Percentiles rank a stretch among this genome's conserved stretches.
These are phyloP conservation scores for Promerops cafer DNA, from an alignment of 2,113 vertebrate species.

Conservation along the genomic window DNA sequence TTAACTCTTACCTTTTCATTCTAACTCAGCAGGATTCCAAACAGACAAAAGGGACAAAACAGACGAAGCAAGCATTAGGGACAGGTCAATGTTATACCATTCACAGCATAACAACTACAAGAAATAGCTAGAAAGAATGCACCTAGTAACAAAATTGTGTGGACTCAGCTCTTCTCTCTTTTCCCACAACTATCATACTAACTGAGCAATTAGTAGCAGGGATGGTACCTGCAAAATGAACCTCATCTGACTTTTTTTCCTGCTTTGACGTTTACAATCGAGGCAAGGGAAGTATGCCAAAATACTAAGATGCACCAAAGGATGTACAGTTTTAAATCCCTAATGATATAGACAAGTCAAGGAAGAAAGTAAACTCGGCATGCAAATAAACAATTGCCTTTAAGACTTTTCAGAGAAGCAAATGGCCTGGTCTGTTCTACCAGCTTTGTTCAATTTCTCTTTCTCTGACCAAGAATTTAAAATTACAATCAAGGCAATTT, in stretches of 20 bases:
- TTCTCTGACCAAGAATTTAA: not conserved
- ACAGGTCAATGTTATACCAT: conserved; percentile 64
- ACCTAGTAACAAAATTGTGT: not conserved
- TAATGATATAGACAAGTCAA: not conserved
- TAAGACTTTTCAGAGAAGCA: not conserved
- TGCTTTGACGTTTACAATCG: not conserved
- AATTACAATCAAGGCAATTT: not conserved
- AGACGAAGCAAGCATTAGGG: conserved; percentile 97
- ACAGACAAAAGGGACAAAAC: conserved; percentile 96
- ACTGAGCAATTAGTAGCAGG: not conserved
- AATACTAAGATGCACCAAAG: not conserved
- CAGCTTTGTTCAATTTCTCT: not conserved
- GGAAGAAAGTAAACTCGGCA: not conserved
- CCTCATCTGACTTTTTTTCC: not conserved
- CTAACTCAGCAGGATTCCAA: conserved; percentile 99
- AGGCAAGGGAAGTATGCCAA: not conserved
- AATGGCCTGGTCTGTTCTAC: not conserved
- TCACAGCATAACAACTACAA: conserved; percentile 1
- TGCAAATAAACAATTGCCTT: not conserved
- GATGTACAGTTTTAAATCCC: not conserved
- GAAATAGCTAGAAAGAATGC: not conserved
- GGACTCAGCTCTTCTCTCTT: not conserved
- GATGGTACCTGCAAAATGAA: not conserved
- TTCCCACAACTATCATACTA: not conserved
- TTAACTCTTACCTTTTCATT: conserved; percentile 99